These are phyloP conservation scores for Thecophora atra DNA, from an alignment of 2,888 invertebrate species.

Conservation along the genomic window DNA sequence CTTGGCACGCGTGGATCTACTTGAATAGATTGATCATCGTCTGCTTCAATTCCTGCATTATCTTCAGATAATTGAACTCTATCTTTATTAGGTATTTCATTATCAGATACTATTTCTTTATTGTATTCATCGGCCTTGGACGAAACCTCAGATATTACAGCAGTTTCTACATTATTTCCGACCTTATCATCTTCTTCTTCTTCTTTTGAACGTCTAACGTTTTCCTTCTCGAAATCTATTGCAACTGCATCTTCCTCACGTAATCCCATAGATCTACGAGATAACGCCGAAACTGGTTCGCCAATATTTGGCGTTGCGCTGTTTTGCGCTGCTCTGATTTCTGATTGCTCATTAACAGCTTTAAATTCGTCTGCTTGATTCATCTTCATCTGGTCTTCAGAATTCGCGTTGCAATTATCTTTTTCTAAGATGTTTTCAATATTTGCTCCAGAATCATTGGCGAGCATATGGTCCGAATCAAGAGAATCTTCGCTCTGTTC, in stretches of 20 bases:
- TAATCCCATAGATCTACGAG: conserved; percentile 27
- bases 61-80: not conserved
- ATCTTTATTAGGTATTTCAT: not conserved
- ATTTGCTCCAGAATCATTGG: conserved; percentile 2
- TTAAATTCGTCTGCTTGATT: conserved; percentile 27
- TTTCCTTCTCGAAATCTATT: conserved; percentile 4
- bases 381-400: conserved; percentile 35
- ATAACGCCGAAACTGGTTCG: not conserved
- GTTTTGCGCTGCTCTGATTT: not conserved
- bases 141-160: no score
- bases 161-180: no score
- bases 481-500: conserved; percentile 57
- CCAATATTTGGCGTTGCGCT: conserved; percentile 24
- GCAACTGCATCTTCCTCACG: not conserved
- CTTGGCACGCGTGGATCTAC: no score
- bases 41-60: not conserved
- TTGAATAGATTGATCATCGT: not conserved
- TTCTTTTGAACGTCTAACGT: not conserved
- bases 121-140: not conserved
- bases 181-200: not conserved
- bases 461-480: conserved; percentile 51
- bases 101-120: not conserved
- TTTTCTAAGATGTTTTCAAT: conserved; percentile 18
- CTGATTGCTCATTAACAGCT: conserved; percentile 28
- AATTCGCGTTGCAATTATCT: not conserved